A percentile compares a stretch with the other conserved stretches of the same genome.
phyloP scores from a whole-genome alignment of 2,797 vertebrate species.

The Periophthalmus magnuspinnatus region DNA sequence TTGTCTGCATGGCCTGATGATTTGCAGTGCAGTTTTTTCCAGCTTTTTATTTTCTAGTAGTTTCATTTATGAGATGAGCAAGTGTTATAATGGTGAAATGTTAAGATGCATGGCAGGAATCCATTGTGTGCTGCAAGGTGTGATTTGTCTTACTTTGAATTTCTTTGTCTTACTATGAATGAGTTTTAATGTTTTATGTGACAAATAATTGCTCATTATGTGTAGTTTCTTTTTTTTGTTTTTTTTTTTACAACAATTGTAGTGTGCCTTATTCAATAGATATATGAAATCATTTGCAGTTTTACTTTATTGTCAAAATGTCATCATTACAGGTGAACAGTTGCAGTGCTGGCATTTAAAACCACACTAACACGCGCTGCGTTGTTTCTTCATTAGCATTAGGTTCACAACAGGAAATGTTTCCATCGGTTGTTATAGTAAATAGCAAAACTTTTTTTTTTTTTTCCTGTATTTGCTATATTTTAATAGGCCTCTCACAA shows the following conservation, averaged over 20 bases:
- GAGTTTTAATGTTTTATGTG: background rate
- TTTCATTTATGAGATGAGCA: background rate
- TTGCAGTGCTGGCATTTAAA: too few species aligned
- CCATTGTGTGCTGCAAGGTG: constrained; percentile 1
- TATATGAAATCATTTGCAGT: too few species aligned
- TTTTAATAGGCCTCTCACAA: too few species aligned
- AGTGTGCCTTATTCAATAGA: background rate
- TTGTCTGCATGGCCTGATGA: constrained; percentile 64
- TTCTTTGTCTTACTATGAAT: background rate
- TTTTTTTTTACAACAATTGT: background rate
- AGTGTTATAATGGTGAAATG: background rate
- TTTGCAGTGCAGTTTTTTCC: background rate
- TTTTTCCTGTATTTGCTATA: background rate
- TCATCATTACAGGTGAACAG: too few species aligned
- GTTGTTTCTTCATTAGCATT: background rate
- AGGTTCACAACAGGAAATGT: background rate
- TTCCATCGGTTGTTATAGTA: background rate
- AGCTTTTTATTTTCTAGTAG: background rate
- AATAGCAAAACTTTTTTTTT: too few species aligned
- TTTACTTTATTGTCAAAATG: background rate
- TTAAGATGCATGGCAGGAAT: background rate
- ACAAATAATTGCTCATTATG: background rate
- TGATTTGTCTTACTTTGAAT: background rate
- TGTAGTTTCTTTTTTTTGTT: too few species aligned
- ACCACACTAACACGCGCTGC: background rate